phyloP scores from a whole-genome alignment of 2,113 vertebrate genomes.

The Falcunculus frontatus region DNA sequence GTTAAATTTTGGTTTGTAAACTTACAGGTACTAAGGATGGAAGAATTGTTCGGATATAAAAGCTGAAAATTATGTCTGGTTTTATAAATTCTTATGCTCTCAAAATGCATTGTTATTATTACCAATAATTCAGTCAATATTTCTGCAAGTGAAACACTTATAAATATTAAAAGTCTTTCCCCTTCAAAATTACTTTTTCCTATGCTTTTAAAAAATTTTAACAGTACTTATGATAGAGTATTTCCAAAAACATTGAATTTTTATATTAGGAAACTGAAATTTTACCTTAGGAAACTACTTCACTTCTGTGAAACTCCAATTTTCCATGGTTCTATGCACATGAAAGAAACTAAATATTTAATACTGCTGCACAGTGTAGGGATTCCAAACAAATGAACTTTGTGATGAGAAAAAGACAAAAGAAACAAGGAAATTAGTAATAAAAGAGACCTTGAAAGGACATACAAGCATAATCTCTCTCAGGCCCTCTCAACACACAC shows the following conservation, averaged over 20 bases:
- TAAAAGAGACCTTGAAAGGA: neutral
- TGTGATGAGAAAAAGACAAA: neutral
- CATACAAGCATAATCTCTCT: neutral
- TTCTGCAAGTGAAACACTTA: neutral
- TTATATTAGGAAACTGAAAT: neutral
- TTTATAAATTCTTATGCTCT: neutral
- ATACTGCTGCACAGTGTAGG: neutral
- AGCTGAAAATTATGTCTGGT: neutral
- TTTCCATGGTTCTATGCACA: neutral
- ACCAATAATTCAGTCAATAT: neutral
- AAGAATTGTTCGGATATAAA: neutral
- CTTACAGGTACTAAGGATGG: neutral
- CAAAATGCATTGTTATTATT: rapidly evolving
- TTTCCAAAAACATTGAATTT: neutral
- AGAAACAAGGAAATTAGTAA: neutral
- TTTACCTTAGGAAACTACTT: neutral
- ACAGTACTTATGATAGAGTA: neutral
- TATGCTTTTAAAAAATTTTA: too few relatives aligned
- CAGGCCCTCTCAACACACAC: neutral
- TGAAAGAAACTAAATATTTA: neutral
- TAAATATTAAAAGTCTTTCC: neutral
- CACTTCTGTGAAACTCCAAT: neutral
- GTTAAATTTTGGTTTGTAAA: neutral
- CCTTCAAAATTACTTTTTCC: neutral
- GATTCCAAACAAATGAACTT: neutral